Evolutionary conservation across 2,888 invertebrate species (phyloP), one percentile per base, ranked within the genome.

Genomic region (Eulithis prunata): DNA sequence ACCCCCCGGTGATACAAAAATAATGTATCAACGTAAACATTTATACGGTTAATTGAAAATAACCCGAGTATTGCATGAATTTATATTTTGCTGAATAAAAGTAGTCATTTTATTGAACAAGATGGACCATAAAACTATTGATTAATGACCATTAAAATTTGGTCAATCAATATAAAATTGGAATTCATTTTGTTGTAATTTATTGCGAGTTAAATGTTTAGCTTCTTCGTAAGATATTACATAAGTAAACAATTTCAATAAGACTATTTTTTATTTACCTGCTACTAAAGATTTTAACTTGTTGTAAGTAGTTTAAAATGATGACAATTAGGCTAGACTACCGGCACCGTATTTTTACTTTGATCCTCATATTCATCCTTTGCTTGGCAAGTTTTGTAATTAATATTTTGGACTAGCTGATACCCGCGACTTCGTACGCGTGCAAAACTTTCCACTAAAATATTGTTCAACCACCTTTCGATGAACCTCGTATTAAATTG

Each of bases 31-130:
- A 86, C 75, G 80, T 84, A 82, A 85, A 88, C 81, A 88, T 82
- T 81, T 78, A 83, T 85, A 84, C 77, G 77, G 79, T 85, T 87
- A 89, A 89, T 87, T 85, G 87, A 87, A 87, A 85, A 87, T 77
- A 79, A 78, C 79, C 78, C 77, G 71, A 76, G 70, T 74, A 66
- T 70, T 77, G 75, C 68, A 69, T 75, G 69, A 71, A 57, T 65
- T 47, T 32, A 13, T 66, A 43, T 65, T 67, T 64, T 57, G 64
- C 55, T 57, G 56, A 41, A 28, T 65, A 45, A 46, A 56, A 57
- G 46, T 70, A 36, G 62, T 14, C 57, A 47, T 60, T 63, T 61
- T 61, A 64, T 67, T 63, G 49, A 57, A 57, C 47, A 13, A 60
- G 47, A 66, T 47, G 57, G 53, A 53, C n/a, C 49, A 53, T 64